Base-by-base conservation (phyloP, 2,797 vertebrate genomes). In the Iguana delicatissima region DNA sequence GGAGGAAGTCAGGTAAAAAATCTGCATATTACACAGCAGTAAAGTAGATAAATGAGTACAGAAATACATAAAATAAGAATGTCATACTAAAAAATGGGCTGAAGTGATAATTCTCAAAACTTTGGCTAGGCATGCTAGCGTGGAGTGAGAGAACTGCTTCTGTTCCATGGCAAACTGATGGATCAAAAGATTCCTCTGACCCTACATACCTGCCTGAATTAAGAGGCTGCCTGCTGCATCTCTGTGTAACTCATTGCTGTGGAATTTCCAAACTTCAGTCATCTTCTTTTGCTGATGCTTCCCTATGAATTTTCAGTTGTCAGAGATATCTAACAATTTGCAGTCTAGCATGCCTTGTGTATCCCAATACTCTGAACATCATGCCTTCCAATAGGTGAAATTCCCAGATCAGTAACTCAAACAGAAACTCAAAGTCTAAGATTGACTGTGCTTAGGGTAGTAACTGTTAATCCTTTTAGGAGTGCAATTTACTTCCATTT, bases 1-100 rank as follows among this genome's bases (percentile, higher is more conserved):
- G 97, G 95, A 92, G 97, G 92, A 64, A 97, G 95, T 94, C 98
- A 98, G 98, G 98, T 98, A 95, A 96, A 91, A 35, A 2, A 3
- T 83, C 87, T 7, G 0, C 42, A 32, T 92, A 86, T 89, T 72
- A 10, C 22, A 35, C 1, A 22, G 7, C 5, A 16, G 0, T 0
- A 0, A 4, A 55, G 87, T 6, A 76, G 83, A 90, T 24, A 22
- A 22, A 32, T 13, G 29, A 69, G 29, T 69, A 69, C 67, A 32
- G 9, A 29, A 12, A 64, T 26, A 18, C 24, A 64, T 67, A 69
- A 84, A 57, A 52, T 64, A 8, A 35, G 16, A 42, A 67, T 50
- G 12, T 38, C 0, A 6, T 59, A 18, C 73, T 92, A 81, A 93
- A 94, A 97, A 97, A 94, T 59, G 91, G 94, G 92, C 73, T 67